phyloP scores from a whole-genome alignment of 2,113 vertebrate species.

The Pteropus alecto region DNA sequence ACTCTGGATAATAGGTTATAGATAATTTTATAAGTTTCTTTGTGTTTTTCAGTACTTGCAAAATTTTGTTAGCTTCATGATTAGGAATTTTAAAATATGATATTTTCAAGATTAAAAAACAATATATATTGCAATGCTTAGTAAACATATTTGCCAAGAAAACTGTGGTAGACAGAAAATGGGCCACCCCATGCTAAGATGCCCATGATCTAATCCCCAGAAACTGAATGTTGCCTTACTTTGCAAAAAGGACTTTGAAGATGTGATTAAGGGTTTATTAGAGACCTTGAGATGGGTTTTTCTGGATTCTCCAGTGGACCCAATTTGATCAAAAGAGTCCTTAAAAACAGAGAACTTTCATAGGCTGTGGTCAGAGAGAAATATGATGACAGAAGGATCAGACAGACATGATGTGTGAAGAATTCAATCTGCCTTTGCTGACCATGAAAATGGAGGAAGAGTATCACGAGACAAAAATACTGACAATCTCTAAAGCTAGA shows the following conservation, averaged over 20 bases:
- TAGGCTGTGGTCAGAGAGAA: neutral
- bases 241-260: neutral
- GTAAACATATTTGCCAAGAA: neutral
- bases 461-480: neutral
- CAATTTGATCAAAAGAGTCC: neutral
- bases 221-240: neutral
- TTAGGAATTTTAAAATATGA: neutral
- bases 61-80: neutral
- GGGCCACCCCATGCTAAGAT: neutral
- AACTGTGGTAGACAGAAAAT: neutral
- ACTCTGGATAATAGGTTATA: neutral
- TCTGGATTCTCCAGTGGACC: neutral
- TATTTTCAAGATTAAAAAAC: neutral
- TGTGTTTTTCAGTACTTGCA: neutral
- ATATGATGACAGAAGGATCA: neutral
- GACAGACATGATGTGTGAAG: neutral
- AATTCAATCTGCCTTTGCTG: neutral
- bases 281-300: neutral
- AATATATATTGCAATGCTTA: neutral
- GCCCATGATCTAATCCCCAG: neutral
- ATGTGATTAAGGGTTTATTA: neutral
- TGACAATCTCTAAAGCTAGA: neutral
- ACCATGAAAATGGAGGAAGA: neutral
- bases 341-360: neutral
- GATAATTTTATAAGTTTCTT: conserved; percentile 14